Percentiles rank a stretch among this genome's conserved stretches.
phyloP scores from a whole-genome alignment of 2,888 invertebrate genomes.

The Pterostichus niger region DNA sequence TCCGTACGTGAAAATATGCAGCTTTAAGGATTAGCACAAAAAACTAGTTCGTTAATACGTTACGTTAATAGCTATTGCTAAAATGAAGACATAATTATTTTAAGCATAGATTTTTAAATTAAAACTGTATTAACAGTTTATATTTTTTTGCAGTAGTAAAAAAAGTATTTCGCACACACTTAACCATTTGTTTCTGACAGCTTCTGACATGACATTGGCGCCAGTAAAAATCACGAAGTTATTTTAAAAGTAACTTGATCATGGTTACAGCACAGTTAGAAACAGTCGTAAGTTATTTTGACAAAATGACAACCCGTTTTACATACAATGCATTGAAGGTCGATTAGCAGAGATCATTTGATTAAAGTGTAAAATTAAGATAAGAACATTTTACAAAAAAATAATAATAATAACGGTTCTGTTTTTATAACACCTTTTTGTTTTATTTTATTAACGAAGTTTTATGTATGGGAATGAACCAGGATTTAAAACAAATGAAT shows the following conservation, averaged over 20 bases:
- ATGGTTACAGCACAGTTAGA: not conserved
- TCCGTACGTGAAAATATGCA: not conserved
- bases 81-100: too few relatives aligned
- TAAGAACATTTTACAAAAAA: too few relatives aligned
- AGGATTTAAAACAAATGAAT: too few relatives aligned
- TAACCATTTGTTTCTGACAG: slow-evolving; percentile 6
- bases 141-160: not conserved
- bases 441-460: too few relatives aligned
- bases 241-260: slow-evolving; percentile 1
- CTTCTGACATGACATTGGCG: not conserved
- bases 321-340: too few relatives aligned
- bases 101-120: not conserved
- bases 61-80: too few relatives aligned
- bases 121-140: not conserved
- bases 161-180: not conserved
- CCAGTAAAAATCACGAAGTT: not conserved
- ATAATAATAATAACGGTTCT: too few relatives aligned
- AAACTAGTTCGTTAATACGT: too few relatives aligned
- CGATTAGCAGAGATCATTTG: too few relatives aligned
- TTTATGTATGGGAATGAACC: too few relatives aligned
- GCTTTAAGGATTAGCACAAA: not conserved
- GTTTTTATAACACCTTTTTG: too few relatives aligned
- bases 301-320: not conserved
- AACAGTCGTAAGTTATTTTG: not conserved
- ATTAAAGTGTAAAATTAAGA: too few relatives aligned